These are phyloP conservation scores for Remorina albescens DNA, from an alignment of 2,797 vertebrate genomes.

Conservation along the genomic window DNA sequence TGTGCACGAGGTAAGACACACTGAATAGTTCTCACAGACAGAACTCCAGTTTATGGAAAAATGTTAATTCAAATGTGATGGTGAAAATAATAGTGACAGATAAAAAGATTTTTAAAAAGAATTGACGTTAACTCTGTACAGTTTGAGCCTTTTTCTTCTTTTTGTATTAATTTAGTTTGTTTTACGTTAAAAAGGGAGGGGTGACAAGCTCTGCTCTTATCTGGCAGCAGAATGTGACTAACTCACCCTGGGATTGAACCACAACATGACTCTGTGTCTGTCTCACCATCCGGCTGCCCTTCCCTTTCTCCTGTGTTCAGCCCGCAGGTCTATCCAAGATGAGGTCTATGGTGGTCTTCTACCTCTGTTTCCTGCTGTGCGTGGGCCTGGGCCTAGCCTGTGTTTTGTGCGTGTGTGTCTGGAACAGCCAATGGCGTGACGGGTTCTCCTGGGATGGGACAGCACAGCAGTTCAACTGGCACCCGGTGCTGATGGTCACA, in stretches of 20 bases:
- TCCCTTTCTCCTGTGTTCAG: constrained; percentile 10
- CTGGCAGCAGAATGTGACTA: too few relatives aligned
- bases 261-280: background rate
- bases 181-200: too few relatives aligned
- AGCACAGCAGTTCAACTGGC: constrained; percentile 90
- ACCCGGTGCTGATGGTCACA: constrained; percentile 92
- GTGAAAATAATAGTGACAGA: background rate
- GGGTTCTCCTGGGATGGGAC: constrained; percentile 91
- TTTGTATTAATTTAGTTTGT: background rate
- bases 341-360: constrained; percentile 81
- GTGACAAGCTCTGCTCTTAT: too few relatives aligned
- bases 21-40: background rate
- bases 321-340: constrained; percentile 58
- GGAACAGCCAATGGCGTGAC: constrained; percentile 86
- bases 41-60: too few relatives aligned
- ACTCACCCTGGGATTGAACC: background rate
- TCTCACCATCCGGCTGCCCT: background rate
- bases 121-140: too few relatives aligned
- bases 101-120: too few relatives aligned
- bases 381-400: constrained; percentile 85
- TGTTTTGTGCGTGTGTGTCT: constrained; percentile 82
- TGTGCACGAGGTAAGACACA: constrained; percentile 40
- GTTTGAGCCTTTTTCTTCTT: background rate
- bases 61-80: too few relatives aligned
- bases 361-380: constrained; percentile 79